These are phyloP conservation scores for Lordiphosa mommai DNA, from an alignment of 1,140 invertebrate genomes.

Conservation along the genomic window DNA sequence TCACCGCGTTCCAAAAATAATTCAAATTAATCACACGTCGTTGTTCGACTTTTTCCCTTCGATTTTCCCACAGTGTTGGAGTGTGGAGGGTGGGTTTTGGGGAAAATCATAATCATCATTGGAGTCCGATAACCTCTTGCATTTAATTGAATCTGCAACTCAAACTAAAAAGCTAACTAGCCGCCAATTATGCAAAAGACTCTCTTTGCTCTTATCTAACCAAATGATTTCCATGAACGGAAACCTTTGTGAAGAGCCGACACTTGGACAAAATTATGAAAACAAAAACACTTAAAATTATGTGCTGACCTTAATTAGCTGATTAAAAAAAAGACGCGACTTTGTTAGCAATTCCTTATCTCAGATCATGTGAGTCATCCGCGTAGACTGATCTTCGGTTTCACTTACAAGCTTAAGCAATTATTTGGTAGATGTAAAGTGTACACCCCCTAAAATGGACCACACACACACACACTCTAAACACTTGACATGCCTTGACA, in stretches of 20 bases:
- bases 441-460: conserved; percentile 59
- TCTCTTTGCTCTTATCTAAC: conserved; percentile 40
- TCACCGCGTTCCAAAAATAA: conserved; percentile 63
- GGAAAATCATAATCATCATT: conserved; percentile 40
- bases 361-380: conserved; percentile 23
- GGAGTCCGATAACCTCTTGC: conserved; percentile 16
- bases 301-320: conserved; percentile 67
- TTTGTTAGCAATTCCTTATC: neutral
- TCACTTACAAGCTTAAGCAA: conserved; percentile 45
- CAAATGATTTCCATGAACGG: conserved; percentile 29
- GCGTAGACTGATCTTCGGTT: conserved; percentile 3
- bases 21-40: conserved; percentile 62
- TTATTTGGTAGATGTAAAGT: conserved; percentile 36
- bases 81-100: too few relatives aligned
- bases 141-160: conserved; percentile 19
- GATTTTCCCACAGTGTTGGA: conserved; percentile 52
- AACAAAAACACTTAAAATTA: conserved; percentile 60
- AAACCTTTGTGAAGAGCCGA: conserved; percentile 53
- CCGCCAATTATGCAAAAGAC: conserved; percentile 72
- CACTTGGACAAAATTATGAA: conserved; percentile 41
- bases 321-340: conserved; percentile 42
- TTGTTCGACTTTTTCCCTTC: conserved; percentile 16
- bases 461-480: conserved; percentile 42
- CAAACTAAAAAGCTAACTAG: conserved; percentile 62
- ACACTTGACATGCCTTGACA: conserved; percentile 71